A percentile compares a stretch with the other conserved stretches of the same genome.
phyloP scores from a whole-genome alignment of 2,113 vertebrate genomes.

The Anarhynchus alexandrinus region DNA sequence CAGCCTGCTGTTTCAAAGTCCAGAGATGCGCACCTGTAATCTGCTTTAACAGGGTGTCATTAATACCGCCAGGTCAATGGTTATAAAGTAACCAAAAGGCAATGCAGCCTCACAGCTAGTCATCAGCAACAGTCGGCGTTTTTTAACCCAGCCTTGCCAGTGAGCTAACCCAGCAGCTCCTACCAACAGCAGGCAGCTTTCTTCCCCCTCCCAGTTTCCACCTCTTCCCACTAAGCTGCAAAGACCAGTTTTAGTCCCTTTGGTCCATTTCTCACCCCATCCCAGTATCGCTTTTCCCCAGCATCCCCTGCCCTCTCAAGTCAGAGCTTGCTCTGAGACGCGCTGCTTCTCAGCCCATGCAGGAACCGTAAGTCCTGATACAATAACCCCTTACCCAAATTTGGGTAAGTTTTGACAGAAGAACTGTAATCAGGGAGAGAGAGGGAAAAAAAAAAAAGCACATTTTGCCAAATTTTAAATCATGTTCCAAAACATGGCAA shows the following conservation, averaged over 20 bases:
- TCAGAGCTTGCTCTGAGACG: background rate
- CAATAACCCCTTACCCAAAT: background rate
- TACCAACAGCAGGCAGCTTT: background rate
- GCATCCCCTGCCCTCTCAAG: background rate
- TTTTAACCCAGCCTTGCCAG: background rate
- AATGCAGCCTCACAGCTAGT: rapidly evolving
- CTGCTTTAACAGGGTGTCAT: background rate
- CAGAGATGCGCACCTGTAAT: background rate
- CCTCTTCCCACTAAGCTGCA: background rate
- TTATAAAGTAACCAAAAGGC: no score
- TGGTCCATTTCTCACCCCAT: background rate
- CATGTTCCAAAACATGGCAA: background rate
- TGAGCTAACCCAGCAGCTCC: background rate
- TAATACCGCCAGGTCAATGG: background rate
- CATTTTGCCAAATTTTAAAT: background rate
- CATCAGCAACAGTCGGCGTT: background rate
- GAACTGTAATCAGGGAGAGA: background rate
- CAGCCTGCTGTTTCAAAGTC: background rate
- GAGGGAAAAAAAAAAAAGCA: background rate
- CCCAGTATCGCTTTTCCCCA: background rate
- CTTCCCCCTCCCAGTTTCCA: background rate
- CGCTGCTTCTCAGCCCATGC: background rate
- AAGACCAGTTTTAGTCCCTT: background rate
- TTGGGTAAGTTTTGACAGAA: background rate
- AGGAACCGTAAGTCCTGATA: background rate